These are phyloP conservation scores for Ictalurus punctatus DNA, from an alignment of 2,113 vertebrate species.

Conservation along the genomic window DNA sequence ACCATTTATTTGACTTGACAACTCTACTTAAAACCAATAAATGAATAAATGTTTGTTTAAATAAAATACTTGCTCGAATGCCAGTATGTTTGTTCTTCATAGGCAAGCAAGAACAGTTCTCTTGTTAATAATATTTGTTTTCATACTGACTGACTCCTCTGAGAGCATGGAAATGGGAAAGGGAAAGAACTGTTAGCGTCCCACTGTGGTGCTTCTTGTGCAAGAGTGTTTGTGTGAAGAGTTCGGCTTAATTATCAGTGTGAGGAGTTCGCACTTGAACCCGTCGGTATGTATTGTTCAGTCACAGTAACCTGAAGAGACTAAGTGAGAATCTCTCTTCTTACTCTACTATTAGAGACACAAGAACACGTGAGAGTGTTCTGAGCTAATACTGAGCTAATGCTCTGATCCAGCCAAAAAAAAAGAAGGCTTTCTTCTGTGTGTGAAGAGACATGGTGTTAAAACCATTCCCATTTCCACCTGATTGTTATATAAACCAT, in stretches of 20 bases:
- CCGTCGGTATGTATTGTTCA: slow-evolving; percentile 54
- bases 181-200: slow-evolving; percentile 6
- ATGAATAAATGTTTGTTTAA: background rate
- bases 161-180: slow-evolving; percentile 17
- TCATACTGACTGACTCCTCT: slow-evolving; percentile 5
- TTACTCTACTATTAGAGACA: slow-evolving; percentile 3
- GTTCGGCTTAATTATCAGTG: slow-evolving; percentile 55
- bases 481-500: slow-evolving; percentile 7
- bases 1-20: background rate
- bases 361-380: background rate
- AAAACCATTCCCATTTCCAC: background rate
- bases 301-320: slow-evolving; percentile 32
- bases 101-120: background rate
- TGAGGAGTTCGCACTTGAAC: slow-evolving; percentile 47
- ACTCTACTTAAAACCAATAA: background rate
- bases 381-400: background rate
- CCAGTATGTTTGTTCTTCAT: background rate
- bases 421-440: background rate
- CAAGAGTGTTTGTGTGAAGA: slow-evolving; percentile 3
- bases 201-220: background rate
- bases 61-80: background rate
- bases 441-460: background rate
- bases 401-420: background rate
- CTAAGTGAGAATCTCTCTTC: slow-evolving; percentile 20
- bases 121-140: background rate